phyloP scores from a whole-genome alignment of 2,888 invertebrate species.

The Steinernema scapterisci region DNA sequence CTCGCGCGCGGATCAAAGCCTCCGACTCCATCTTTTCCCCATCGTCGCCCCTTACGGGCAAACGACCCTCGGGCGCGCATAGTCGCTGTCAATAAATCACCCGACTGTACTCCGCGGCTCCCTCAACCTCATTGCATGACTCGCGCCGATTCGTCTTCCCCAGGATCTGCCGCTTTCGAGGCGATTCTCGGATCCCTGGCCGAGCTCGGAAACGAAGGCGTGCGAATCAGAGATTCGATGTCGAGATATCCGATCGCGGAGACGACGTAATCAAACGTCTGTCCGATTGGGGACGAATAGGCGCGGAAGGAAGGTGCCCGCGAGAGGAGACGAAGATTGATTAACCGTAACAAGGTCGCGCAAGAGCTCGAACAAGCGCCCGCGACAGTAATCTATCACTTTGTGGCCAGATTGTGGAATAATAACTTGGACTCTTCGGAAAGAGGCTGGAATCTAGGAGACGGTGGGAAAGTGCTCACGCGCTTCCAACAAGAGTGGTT shows the following conservation, averaged over 20 bases:
- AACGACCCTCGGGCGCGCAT: conserved; percentile 4
- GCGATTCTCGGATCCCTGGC: not conserved
- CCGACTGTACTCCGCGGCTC: conserved; percentile 2
- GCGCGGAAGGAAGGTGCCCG: conserved; percentile 1
- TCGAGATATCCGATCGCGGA: conserved; percentile 7
- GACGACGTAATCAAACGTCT: conserved; percentile 29
- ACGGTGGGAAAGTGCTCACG: too few species aligned
- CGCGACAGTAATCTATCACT: conserved; percentile 15
- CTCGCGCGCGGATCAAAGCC: conserved; percentile 30
- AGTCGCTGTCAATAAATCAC: conserved; percentile 30
- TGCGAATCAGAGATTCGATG: conserved; percentile 12
- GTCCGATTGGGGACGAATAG: not conserved
- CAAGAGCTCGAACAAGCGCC: not conserved
- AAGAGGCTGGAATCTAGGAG: too few species aligned
- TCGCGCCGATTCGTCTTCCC: not conserved
- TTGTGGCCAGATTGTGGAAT: not conserved
- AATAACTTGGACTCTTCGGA: too few species aligned
- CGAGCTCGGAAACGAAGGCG: not conserved
- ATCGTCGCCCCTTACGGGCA: conserved; percentile 24
- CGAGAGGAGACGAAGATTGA: conserved; percentile 23
- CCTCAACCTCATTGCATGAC: conserved; percentile 2
- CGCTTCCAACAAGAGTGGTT: too few species aligned
- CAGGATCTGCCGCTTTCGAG: not conserved
- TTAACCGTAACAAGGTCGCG: conserved; percentile 32
- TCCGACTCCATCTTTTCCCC: conserved; percentile 10